phyloP scores from a whole-genome alignment of 2,888 invertebrate genomes.

The Chromoteleia sp. region DNA sequence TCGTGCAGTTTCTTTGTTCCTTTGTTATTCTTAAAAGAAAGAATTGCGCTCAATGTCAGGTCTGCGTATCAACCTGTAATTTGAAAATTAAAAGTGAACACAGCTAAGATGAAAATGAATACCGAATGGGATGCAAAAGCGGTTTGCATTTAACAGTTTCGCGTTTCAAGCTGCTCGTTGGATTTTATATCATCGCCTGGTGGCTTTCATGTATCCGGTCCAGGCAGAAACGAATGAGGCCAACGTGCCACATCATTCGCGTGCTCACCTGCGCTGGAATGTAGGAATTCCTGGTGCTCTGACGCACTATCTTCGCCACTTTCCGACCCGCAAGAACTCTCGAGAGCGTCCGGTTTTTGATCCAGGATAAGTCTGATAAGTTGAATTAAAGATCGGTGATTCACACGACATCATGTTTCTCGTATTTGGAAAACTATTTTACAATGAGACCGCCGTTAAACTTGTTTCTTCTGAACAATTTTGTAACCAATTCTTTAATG shows the following conservation, averaged over 20 bases:
- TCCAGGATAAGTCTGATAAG: constrained; percentile 51
- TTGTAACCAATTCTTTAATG: constrained; percentile 1
- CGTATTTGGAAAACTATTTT: constrained; percentile 51
- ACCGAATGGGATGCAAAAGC: constrained; percentile 16
- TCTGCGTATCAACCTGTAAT: neutral
- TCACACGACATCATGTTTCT: constrained; percentile 43
- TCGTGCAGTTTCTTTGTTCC: too few relatives aligned
- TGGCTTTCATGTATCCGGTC: constrained; percentile 55
- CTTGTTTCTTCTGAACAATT: constrained; percentile 11
- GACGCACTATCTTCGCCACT: constrained; percentile 65
- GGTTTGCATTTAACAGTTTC: constrained; percentile 21
- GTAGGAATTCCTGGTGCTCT: constrained; percentile 66
- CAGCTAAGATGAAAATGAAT: constrained; percentile 22
- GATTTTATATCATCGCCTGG: constrained; percentile 16
- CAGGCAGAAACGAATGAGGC: constrained; percentile 52
- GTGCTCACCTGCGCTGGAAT: constrained; percentile 66
- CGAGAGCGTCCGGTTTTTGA: constrained; percentile 57
- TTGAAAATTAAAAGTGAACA: constrained; percentile 24
- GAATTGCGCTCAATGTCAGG: too few relatives aligned
- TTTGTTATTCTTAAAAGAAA: neutral
- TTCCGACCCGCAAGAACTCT: constrained; percentile 62
- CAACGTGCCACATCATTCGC: constrained; percentile 68
- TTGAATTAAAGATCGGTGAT: constrained; percentile 52
- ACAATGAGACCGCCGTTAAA: constrained; percentile 27
- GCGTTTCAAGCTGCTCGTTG: constrained; percentile 23